Percentiles rank a stretch among this genome's conserved stretches.
phyloP scores from a whole-genome alignment of 1,140 invertebrate species.

The Berghia stephanieae region DNA sequence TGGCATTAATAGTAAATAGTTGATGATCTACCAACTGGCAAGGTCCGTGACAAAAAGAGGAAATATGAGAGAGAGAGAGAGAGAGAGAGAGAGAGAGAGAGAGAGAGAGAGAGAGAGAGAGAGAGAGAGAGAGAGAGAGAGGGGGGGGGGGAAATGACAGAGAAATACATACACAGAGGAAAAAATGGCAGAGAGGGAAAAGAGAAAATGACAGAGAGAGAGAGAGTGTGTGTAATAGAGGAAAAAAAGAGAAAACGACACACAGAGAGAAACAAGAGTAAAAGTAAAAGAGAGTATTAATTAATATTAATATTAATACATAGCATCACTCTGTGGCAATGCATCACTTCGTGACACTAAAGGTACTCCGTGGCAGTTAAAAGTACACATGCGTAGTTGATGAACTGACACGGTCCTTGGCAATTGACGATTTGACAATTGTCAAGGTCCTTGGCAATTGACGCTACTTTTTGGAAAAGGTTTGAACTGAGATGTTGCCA shows the following conservation, averaged over 20 bases:
- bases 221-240: not conserved
- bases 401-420: too few species aligned
- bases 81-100: not conserved
- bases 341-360: too few species aligned
- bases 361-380: too few species aligned
- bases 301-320: not conserved
- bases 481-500: too few species aligned
- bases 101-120: slow-evolving; percentile 15
- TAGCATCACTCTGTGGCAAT: too few species aligned
- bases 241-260: slow-evolving; percentile 1
- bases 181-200: not conserved
- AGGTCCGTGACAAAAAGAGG: not conserved
- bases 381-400: too few species aligned
- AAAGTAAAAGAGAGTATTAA: not conserved
- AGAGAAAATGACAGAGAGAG: not conserved
- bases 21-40: too few species aligned
- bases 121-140: slow-evolving; percentile 21
- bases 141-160: not conserved
- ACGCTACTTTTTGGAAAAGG: too few species aligned
- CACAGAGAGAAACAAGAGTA: not conserved
- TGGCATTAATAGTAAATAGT: too few species aligned
- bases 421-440: too few species aligned
- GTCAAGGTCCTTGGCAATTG: too few species aligned
- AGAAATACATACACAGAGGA: too few species aligned
- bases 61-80: not conserved